phyloP scores from a whole-genome alignment of 2,888 invertebrate species.

The Bombyx huttoni region DNA sequence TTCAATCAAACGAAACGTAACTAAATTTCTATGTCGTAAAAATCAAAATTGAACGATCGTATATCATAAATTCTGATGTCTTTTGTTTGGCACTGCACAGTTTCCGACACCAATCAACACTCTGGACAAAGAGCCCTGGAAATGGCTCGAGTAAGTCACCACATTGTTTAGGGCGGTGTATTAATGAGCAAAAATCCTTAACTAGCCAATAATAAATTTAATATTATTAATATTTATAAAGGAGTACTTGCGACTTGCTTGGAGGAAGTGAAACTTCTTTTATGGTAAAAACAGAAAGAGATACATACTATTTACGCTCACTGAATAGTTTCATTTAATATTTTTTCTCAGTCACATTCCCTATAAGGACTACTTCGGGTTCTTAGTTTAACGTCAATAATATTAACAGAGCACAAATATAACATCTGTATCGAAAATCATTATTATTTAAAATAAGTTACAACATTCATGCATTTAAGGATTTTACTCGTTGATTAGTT shows the following conservation, averaged over 20 bases:
- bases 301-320: no score
- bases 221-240: not conserved
- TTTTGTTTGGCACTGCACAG: constrained; percentile 71
- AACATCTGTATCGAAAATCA: no score
- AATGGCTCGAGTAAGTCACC: constrained; percentile 87
- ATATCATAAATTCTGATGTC: constrained; percentile 17
- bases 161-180: constrained; percentile 2
- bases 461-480: not conserved
- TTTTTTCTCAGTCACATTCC: no score
- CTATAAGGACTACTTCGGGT: no score
- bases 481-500: not conserved
- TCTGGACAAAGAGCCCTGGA: constrained; percentile 91
- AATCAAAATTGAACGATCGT: not conserved
- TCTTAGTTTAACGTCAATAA: no score
- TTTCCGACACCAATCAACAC: constrained; percentile 90
- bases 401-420: no score
- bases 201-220: not conserved
- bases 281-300: no score
- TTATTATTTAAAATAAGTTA: no score
- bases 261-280: no score
- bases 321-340: no score
- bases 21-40: not conserved
- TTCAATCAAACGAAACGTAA: not conserved
- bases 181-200: not conserved
- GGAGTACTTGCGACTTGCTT: not conserved